Base-by-base conservation (phyloP, 2,888 invertebrate species). In the Orthosia cruda region DNA sequence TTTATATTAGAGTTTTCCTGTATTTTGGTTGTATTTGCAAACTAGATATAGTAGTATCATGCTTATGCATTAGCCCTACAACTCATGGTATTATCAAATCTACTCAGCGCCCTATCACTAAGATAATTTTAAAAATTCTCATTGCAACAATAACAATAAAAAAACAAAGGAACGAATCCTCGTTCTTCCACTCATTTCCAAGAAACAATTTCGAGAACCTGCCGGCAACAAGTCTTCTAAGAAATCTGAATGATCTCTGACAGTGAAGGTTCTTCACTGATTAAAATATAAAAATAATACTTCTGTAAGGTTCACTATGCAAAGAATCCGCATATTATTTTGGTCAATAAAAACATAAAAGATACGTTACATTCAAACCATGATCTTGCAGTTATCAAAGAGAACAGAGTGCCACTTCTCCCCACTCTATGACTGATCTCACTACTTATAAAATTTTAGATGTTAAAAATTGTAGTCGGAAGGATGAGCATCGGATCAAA, bases 401-500 rank as follows among this genome's bases (percentile, higher is more conserved):
- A 54, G 59, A 80, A 59, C 54, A 62, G 52, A 76, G 69, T 71
- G 58, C 61, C 64, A 63, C 67, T 70, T 76, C 71, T 59, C 70
- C 52, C 26, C 64, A 61, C 67, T 80, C 13, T 32, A 47, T 59
- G 58, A 62, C 15, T 26, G 57, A 63, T 49, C 45, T 50, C 26
- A 12, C 5, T 49, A 23, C 63, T 86, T 76, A 65, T 74, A 66
- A 47, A 47, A 79, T 62, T 45, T 70, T 50, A 49, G 52, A 80
- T 77, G 65, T 74, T 61, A 66, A 76, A 73, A 79, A 79, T 71
- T 64, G 67, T 71, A 58, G 62, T 67, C 79, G 52, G 50, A 65
- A 76, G 67, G 32, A 71, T 78, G 81, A 65, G 45, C 69, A 59
- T 40, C 20, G 26, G 67, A 76, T 77, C 74, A 81, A 81, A 81